A percentile compares a stretch with the other conserved stretches of the same genome.
Evolutionary conservation across 37 sponge, comb jelly and placozoan genomes (phyloP).

Genomic region (Chondrilla cf. caribensis): DNA sequence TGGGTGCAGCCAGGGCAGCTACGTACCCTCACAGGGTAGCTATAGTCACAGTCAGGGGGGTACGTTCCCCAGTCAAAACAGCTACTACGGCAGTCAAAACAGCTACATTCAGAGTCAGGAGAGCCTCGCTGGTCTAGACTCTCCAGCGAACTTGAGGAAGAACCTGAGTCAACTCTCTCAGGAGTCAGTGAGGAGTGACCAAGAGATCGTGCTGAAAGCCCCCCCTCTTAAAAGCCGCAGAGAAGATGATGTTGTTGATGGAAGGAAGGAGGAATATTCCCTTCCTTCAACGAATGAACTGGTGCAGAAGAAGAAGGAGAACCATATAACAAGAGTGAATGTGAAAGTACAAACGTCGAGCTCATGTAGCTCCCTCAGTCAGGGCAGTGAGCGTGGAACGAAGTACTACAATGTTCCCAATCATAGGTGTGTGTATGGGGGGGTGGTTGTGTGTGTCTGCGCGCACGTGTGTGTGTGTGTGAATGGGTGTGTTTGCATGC

Average conservation of each 20-base stretch:
- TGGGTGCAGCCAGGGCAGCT: not conserved
- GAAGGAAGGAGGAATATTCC: not conserved
- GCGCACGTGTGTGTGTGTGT: slow-evolving; percentile 16
- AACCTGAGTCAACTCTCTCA: slow-evolving; percentile 5
- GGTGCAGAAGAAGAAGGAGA: not conserved
- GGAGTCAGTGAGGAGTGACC: not conserved
- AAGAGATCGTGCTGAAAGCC: not conserved
- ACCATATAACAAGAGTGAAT: too few species aligned
- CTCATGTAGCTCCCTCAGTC: slow-evolving; percentile 8
- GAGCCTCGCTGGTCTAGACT: not conserved
- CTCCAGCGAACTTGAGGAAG: not conserved
- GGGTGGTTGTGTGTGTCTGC: too few species aligned
- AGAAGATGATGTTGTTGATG: not conserved
- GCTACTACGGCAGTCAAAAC: too few species aligned
- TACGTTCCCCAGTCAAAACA: too few species aligned
- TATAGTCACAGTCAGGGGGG: too few species aligned
- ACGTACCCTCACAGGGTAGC: too few species aligned
- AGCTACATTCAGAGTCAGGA: too few species aligned
- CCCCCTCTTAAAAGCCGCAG: not conserved
- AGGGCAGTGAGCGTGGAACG: not conserved
- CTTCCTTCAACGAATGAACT: not conserved
- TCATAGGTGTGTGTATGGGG: not conserved
- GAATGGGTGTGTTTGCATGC: slow-evolving; percentile 8
- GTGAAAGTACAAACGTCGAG: not conserved
- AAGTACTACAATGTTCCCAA: not conserved